Base-by-base conservation (phyloP, 2,113 vertebrate genomes). In the Atherinomorus stipes region DNA sequence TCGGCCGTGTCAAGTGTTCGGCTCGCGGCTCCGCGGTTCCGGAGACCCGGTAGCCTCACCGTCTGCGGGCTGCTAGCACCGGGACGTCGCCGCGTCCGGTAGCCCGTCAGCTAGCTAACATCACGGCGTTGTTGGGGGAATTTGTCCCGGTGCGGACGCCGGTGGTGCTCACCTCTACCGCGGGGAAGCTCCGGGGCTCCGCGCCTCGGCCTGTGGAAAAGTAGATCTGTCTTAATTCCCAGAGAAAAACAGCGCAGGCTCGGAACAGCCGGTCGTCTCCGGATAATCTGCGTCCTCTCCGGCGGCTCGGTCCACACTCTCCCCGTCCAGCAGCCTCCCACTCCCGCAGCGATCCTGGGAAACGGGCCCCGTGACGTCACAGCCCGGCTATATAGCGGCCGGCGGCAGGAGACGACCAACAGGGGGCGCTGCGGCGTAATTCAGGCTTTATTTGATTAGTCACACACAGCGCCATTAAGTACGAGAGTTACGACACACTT, bases 321-420 rank as follows among this genome's bases (percentile, higher is more conserved):
- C 64, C 84, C 88, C 79, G 73, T 84, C 80, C 86, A 22, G 64
- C 77, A 76, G 89, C 86, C 83, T 86, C 88, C 74, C 40, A 85
- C 54, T 87, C 89, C 90, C 81, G 81, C 83, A 81, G 83, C 66
- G 62, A 70, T 78, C 85, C 91, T 83, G 85, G 88, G 91, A 90
- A 92, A 82, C 80, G 77, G 80, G 68, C 72, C 72, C 64, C 66
- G 85, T 91, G 87, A 90, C 90, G 90, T 90, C 90, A 91, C 77
- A 8, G 16, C 28, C 37, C 3, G 62, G 49, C 19, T 65, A 31
- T 60, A 73, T 53, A 58, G 21, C 13, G n/a, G 2, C 37, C 10
- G 10, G 31, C 8, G 7, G 34, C 0, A 19, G 0, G 4, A 6
- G 6, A 0, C 4, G 4, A 1, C 68, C 88, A 16, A n/a, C 45